These are phyloP conservation scores for Amitus sp. DNA, from an alignment of 2,888 invertebrate genomes.

Conservation along the genomic window DNA sequence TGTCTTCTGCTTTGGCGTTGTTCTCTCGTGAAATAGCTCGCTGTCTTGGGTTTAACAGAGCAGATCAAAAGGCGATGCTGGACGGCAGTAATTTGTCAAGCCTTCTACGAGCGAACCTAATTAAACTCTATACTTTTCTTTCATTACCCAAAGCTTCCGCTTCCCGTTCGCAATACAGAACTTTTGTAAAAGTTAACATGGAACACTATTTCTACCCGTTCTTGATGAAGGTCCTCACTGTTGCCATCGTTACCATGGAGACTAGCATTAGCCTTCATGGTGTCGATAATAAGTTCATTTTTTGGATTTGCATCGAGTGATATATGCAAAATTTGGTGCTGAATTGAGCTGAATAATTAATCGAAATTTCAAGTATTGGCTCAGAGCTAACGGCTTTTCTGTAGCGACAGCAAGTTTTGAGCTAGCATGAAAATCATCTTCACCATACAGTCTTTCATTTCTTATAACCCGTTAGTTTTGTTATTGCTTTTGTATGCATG, in stretches of 20 bases:
- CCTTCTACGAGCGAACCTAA: slow-evolving; percentile 32
- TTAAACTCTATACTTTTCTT: slow-evolving; percentile 38
- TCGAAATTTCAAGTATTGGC: too few relatives aligned
- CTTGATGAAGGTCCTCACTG: not conserved
- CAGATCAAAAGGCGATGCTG: slow-evolving; percentile 25
- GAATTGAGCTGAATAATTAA: too few relatives aligned
- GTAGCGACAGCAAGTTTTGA: too few relatives aligned
- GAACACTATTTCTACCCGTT: not conserved
- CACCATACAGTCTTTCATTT: too few relatives aligned
- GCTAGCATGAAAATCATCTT: too few relatives aligned
- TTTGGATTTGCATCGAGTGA: too few relatives aligned
- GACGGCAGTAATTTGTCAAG: slow-evolving; percentile 37
- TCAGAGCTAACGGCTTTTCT: too few relatives aligned
- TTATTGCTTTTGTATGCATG: too few relatives aligned
- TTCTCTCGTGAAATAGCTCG: slow-evolving; percentile 25
- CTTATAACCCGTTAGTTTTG: too few relatives aligned
- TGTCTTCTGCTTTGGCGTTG: slow-evolving; percentile 22
- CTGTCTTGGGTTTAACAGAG: slow-evolving; percentile 32
- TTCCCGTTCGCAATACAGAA: slow-evolving; percentile 10
- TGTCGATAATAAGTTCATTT: too few relatives aligned
- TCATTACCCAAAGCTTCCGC: slow-evolving; percentile 25
- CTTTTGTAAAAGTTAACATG: slow-evolving; percentile 9
- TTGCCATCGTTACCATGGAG: slow-evolving; percentile 14
- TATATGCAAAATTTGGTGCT: too few relatives aligned
- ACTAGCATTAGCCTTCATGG: too few relatives aligned